Evolutionary conservation across 2,113 vertebrate species (phyloP), one percentile per base, ranked within the genome.

Genomic region (Microcebus lehilahytsara): DNA sequence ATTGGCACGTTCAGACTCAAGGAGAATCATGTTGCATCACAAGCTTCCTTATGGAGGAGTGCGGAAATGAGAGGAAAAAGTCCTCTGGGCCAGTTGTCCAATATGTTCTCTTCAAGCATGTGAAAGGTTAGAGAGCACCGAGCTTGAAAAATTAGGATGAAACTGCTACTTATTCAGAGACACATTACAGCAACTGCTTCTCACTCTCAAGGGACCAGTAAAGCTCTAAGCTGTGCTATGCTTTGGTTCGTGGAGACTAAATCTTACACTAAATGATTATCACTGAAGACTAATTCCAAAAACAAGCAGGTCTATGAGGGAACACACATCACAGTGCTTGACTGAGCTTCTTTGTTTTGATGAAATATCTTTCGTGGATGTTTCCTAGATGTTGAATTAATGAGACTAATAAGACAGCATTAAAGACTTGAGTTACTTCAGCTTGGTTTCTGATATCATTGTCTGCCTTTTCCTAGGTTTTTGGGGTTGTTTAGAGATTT

Each of bases 101-200:
- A 30, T n/a, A 84, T 83, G 25, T 83, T 91, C 27, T 93, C 80
- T 89, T 81, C 34, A 37, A 58, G 17, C 66, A 2, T 64, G 42
- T 40, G 34, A 91, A 89, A 87, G 34, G 10, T 27, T 37, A 85
- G 49, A 71, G 51, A 23, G 20, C 13, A 22, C 66, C 37, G 19
- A 79, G 49, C 72, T 81, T 83, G 87, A 89, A 96, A 85, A 92
- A 42, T 89, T 53, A 49, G n/a, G 46, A 67, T 69, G 53, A 89
- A 95, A 37, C 23, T 58, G 30, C 37, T 56, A 16, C 40, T 95
- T 89, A 53, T 16, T 81, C 72, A 75, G 22, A 32, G 17, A 77
- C 53, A 5, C 1, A 0, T 56, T 27, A 84, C 11, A 64, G 62
- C 81, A 85, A 58, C 16, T 53, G 77, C 19, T 77, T 87, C 91